Evolutionary conservation across 2,797 vertebrate species (phyloP).

Genomic region (Mormyrus proboscirostris): DNA sequence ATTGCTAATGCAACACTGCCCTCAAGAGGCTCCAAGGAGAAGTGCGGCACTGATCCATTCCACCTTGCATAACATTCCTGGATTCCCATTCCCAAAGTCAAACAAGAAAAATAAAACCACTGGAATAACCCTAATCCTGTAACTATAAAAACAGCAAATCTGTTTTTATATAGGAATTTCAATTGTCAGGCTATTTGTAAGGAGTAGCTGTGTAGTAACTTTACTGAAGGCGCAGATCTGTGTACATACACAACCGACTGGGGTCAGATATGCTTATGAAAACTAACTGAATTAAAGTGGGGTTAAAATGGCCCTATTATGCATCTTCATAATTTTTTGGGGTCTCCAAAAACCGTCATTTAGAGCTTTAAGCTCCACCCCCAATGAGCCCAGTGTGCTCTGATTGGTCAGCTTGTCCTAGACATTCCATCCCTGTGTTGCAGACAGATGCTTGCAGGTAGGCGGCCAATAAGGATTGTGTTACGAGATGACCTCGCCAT

Average conservation of each 20-base stretch:
- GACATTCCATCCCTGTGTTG: not conserved
- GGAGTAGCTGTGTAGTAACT: not conserved
- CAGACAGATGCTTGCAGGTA: not conserved
- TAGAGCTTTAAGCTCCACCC: not conserved
- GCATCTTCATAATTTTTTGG: not conserved
- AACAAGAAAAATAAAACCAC: not conserved
- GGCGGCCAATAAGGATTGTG: not conserved
- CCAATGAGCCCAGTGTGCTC: not conserved
- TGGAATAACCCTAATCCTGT: not conserved
- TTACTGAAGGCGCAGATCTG: not conserved
- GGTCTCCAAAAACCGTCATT: not conserved
- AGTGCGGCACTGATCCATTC: not conserved
- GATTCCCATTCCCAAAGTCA: not conserved
- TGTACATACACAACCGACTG: not conserved
- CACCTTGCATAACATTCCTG: not conserved
- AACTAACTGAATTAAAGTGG: not conserved
- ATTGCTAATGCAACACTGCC: conserved; percentile 18
- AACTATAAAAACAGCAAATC: not conserved
- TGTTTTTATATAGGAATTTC: not conserved
- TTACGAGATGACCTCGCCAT: not conserved
- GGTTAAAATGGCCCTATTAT: not conserved
- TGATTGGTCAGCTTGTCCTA: not conserved
- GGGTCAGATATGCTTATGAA: not conserved
- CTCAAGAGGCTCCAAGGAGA: not conserved
- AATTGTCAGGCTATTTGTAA: not conserved